Base-by-base conservation (phyloP, 2,797 vertebrate species). In the Galagoides demidoff region DNA sequence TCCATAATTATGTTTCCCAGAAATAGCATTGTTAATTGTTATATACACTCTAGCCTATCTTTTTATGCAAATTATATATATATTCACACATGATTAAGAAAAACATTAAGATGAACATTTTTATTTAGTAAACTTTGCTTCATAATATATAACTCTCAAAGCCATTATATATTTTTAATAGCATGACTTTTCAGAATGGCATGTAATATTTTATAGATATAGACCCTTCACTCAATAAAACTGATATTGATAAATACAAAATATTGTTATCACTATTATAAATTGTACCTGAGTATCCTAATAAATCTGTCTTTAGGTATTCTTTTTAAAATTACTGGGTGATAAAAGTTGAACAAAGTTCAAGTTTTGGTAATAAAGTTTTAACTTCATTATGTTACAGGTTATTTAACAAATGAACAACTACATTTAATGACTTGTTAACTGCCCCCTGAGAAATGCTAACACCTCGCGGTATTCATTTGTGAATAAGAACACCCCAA, bases 51-150 rank as follows among this genome's bases (percentile, higher is more conserved):
- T 31, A 7, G 19, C 20, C 7, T 64, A 7, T 66, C 59, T 88
- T 49, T 61, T 55, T 49, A 39, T 64, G 4, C 2, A 90, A 77
- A 66, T 39, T 39, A 39, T 64, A 71, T 61, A 3, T 12, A 49
- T 49, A 45, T 45, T 8, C 45, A 5, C 20, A 49, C 13, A 68
- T 27, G 37, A 85, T 43, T 96, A 52, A n/a, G 20, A 52, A 76
- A 55, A 22, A 74, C 23, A 39, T 43, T 39, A 89, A 29, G 45
- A 23, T 52, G 31, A 61, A 70, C 64, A 85, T 49, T 39, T 23
- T 84, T 95, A 71, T 82, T 85, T 70, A 59, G 16, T 61, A 57
- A 88, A 59, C 20, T 83, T 45, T 55, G 7, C 34, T 92, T 92
- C 57, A 52, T 2, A 68, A 34, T 10, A 17, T 49, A 45, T 29